Percentiles rank a stretch among this genome's conserved stretches.
phyloP scores from a whole-genome alignment of 2,113 vertebrate genomes.

The Uria lomvia region DNA sequence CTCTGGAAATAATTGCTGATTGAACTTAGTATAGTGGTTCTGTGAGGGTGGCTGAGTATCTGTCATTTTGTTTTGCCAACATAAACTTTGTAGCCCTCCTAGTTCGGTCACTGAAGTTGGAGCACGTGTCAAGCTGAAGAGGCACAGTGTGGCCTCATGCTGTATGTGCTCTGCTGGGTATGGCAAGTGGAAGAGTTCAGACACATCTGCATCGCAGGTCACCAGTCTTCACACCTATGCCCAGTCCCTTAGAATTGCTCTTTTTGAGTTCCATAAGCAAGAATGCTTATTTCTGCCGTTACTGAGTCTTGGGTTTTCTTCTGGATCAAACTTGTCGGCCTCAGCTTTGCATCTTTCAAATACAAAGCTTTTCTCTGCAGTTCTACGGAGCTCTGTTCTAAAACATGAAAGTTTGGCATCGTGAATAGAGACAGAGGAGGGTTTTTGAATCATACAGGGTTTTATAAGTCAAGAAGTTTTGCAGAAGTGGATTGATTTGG shows the following conservation, averaged over 20 bases:
- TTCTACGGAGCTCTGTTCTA: background rate
- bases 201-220: background rate
- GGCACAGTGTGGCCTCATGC: background rate
- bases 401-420: background rate
- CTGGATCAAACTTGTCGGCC: background rate
- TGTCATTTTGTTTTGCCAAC: background rate
- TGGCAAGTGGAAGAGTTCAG: background rate
- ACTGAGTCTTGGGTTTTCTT: background rate
- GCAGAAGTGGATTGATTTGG: background rate
- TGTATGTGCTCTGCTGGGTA: background rate
- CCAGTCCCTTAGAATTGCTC: background rate
- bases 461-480: background rate
- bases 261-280: background rate
- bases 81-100: background rate
- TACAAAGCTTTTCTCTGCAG: background rate
- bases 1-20: conserved; percentile 46
- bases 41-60: background rate
- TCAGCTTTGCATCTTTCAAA: background rate
- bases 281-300: background rate
- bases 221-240: background rate
- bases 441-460: background rate
- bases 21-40: background rate
- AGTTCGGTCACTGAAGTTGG: background rate
- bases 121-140: rapidly evolving
- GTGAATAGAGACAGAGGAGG: background rate